Percentiles rank a stretch among this genome's conserved stretches.
Conservation (phyloP, 2,888 invertebrate genomes). For the Mechanitis messenoides region DNA sequence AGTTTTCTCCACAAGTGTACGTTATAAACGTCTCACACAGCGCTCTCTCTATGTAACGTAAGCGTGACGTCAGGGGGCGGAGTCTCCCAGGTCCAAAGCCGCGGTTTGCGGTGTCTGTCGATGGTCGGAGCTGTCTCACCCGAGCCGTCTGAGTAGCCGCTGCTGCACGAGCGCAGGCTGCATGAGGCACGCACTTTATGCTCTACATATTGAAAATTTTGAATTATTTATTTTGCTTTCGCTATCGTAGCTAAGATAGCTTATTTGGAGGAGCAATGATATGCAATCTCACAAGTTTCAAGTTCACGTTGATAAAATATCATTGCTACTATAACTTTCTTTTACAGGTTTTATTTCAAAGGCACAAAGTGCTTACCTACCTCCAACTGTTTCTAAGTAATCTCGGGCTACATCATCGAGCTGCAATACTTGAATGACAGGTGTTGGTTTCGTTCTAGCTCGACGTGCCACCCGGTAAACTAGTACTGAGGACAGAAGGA, state of each 20-base stretch:
- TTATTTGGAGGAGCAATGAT: too few species aligned
- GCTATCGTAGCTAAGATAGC: too few species aligned
- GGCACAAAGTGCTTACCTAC: conserved; percentile 34
- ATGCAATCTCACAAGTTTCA: too few species aligned
- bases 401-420: conserved; percentile 65
- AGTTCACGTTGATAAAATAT: too few species aligned
- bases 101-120: conserved; percentile 49
- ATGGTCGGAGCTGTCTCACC: conserved; percentile 51
- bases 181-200: conserved; percentile 61
- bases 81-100: conserved; percentile 57
- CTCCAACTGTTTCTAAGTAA: conserved; percentile 62
- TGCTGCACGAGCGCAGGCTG: conserved; percentile 65
- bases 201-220: conserved; percentile 39
- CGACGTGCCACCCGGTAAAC: conserved; percentile 49
- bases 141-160: conserved; percentile 61
- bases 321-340: too few species aligned
- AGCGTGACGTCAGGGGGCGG: conserved; percentile 68
- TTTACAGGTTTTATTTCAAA: too few species aligned
- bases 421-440: conserved; percentile 66
- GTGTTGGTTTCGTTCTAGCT: conserved; percentile 48
- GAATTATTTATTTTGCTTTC: not conserved
- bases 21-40: conserved; percentile 42
- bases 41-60: conserved; percentile 62
- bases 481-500: conserved; percentile 53
- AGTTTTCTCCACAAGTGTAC: too few species aligned